phyloP scores from a whole-genome alignment of 2,888 invertebrate species.

The Leptopilina myrica region DNA sequence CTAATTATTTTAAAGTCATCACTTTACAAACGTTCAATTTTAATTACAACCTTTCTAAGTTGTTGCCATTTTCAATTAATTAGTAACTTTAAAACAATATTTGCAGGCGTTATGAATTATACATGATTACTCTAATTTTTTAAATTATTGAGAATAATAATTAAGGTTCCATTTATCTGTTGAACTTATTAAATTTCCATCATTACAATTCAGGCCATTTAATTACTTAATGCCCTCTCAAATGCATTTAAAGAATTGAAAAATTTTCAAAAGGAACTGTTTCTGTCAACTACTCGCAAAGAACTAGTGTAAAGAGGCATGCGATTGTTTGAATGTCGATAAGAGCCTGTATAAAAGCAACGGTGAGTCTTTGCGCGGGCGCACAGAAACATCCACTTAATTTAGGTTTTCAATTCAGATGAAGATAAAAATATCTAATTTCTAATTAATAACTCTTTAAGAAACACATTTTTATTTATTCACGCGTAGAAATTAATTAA shows the following conservation, averaged over 20 bases:
- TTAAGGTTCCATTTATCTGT: too few species aligned
- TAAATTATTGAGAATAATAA: too few species aligned
- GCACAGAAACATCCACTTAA: neutral
- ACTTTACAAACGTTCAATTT: neutral
- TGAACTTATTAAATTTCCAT: neutral
- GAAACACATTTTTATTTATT: too few species aligned
- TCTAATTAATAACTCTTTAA: too few species aligned
- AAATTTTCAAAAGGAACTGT: constrained; percentile 1
- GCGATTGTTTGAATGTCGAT: constrained; percentile 23
- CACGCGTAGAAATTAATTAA: too few species aligned
- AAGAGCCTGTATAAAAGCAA: constrained; percentile 8
- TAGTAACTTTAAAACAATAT: too few species aligned
- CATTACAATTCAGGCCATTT: neutral
- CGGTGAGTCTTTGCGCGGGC: constrained; percentile 27
- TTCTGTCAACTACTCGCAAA: constrained; percentile 9
- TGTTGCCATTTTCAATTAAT: too few species aligned
- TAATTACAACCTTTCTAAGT: too few species aligned
- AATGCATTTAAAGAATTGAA: neutral
- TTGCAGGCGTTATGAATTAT: too few species aligned
- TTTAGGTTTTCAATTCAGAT: neutral
- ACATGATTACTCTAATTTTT: too few species aligned
- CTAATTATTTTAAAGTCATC: neutral
- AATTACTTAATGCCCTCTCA: neutral
- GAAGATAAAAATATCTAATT: too few species aligned
- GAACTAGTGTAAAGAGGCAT: constrained; percentile 20